Base-by-base conservation (phyloP, 1,140 invertebrate genomes). In the Andricus grossulariae region DNA sequence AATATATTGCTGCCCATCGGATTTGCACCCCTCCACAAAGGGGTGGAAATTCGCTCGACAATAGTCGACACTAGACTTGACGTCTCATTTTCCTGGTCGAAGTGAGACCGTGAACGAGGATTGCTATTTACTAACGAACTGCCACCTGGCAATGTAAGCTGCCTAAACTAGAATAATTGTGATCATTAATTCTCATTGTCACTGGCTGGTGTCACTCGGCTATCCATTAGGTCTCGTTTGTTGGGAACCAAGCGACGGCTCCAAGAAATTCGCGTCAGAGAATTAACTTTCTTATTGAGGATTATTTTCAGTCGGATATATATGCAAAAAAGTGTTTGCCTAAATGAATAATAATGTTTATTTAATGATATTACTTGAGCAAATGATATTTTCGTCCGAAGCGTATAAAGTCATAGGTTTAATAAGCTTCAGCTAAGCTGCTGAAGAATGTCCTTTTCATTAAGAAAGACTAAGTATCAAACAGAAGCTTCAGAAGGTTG, bases 1-100 rank as follows among this genome's bases (percentile, higher is more conserved):
- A 84, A 87, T 84, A 83, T 74, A 83, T 84, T 80, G 49, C 51
- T 73, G 25, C 75, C 50, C 77, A 84, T 83, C 80, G 80, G 77
- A 77, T 86, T 85, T 72, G 75, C 72, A 77, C 74, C 71, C 72
- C 76, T 79, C 39, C 57, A 83, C 81, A 73, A 66, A 86, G 76
- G 78, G 77, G 79, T 57, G 75, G 72, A 72, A 82, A 66, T 66
- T 66, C 60, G 25, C 25, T 66, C 32, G 60, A 39, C 60, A 66
- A 60, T 82, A 75, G 78, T 25, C 80, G 72, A 76, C 21, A 78
- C 73, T 73, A 78, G 79, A 45, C 71, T 81, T 87, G 86, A 89
- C 79, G 72, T 87, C 86, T 88, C 78, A 86, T 82, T 89, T 85
- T 76, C 25, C 32, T 54, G 13, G 3, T 39, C 39, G 77, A 45